Conservation (phyloP, 1,140 invertebrate species). For the Leptinotarsa undecemlineata region DNA sequence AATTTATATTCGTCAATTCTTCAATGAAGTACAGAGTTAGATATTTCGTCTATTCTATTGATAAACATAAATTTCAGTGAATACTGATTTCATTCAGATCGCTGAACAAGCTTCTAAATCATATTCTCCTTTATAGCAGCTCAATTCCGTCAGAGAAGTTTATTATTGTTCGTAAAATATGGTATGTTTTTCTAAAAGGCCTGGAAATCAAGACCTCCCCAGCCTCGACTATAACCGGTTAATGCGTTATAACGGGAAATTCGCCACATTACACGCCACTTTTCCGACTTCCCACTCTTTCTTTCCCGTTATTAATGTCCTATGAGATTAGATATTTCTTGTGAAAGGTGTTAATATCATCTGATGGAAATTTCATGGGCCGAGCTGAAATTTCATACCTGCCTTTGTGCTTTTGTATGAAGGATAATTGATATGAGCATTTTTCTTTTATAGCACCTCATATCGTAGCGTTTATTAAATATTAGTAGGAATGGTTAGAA, state of each 20-base stretch:
- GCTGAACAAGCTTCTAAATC: too few species aligned
- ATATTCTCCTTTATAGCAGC: too few species aligned
- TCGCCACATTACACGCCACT: conserved; percentile 13
- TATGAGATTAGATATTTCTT: conserved; percentile 17
- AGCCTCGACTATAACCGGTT: neutral
- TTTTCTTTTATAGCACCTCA: too few species aligned
- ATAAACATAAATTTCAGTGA: too few species aligned
- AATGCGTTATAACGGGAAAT: conserved; percentile 7
- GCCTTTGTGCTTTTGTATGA: neutral
- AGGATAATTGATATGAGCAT: conserved; percentile 16
- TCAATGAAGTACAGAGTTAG: too few species aligned
- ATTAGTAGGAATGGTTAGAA: too few species aligned
- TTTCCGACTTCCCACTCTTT: conserved; percentile 17
- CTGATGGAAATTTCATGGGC: conserved; percentile 16
- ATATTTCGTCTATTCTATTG: too few species aligned
- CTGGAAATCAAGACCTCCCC: neutral
- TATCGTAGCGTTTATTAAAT: too few species aligned
- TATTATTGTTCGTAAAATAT: too few species aligned
- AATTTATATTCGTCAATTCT: too few species aligned
- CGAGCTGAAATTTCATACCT: neutral
- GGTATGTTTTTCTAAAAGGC: neutral
- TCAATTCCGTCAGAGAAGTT: too few species aligned
- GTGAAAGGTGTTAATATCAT: conserved; percentile 16
- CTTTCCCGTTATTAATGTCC: conserved; percentile 11
- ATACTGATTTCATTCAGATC: too few species aligned